These are phyloP conservation scores for Crocodylus rhombifer DNA, from an alignment of 2,797 vertebrate species.

Conservation along the genomic window DNA sequence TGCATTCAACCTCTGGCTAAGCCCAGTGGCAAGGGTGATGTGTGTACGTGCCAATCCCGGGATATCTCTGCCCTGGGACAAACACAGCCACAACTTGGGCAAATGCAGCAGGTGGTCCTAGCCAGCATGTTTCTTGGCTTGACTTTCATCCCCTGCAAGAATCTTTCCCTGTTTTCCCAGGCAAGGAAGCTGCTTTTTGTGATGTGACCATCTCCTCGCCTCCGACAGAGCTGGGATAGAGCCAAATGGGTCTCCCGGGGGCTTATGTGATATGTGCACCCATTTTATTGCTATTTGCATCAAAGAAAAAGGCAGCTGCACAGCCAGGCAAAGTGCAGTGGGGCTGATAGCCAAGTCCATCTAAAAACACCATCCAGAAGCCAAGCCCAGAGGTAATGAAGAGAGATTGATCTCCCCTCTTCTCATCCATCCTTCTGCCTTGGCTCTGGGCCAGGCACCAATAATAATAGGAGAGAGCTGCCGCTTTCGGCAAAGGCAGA, in stretches of 20 bases:
- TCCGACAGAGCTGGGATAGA: background rate
- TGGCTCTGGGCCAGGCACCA: background rate
- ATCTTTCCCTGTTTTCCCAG: background rate
- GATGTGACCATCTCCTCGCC: background rate
- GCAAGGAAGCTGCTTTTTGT: background rate
- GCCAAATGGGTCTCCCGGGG: background rate
- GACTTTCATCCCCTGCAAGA: background rate
- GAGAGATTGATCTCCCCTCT: no score
- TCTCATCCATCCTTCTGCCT: background rate
- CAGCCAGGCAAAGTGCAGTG: background rate
- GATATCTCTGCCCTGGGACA: no score
- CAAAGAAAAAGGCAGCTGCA: no score
- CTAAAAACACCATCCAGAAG: background rate
- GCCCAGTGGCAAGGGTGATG: no score
- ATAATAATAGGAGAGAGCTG: background rate
- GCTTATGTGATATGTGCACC: background rate
- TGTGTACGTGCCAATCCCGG: no score
- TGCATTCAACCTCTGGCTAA: no score
- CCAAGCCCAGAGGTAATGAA: no score
- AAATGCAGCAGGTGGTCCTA: no score
- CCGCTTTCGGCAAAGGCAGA: background rate
- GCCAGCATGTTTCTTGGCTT: no score
- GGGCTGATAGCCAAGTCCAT: background rate
- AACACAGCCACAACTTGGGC: no score
- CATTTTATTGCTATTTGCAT: background rate